phyloP scores from a whole-genome alignment of 53 echinoderm and acorn worm genomes.

The Echinometra lucunter region DNA sequence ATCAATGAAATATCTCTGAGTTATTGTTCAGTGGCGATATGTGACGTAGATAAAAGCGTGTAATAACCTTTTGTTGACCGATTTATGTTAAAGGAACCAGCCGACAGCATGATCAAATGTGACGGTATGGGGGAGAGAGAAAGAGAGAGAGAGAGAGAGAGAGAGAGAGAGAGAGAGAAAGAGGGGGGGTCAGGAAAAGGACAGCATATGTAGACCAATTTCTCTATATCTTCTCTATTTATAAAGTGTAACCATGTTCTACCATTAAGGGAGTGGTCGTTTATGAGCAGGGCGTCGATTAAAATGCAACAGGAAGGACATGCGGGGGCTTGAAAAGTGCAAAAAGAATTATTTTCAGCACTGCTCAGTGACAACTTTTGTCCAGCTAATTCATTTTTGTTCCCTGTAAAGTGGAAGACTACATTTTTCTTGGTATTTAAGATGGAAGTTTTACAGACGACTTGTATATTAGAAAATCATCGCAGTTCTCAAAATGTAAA shows the following conservation, averaged over 20 bases:
- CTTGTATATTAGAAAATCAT: neutral
- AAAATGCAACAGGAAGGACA: neutral
- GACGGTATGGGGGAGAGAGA: neutral
- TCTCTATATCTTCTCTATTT: too few relatives aligned
- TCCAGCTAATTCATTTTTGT: too few relatives aligned
- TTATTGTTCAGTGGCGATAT: neutral
- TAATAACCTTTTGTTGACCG: constrained; percentile 35
- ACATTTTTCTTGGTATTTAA: neutral
- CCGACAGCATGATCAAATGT: neutral
- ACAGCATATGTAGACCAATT: too few relatives aligned
- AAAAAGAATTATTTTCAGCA: neutral
- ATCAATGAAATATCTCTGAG: neutral
- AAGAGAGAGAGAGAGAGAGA: neutral
- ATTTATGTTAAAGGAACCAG: neutral
- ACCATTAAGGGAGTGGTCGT: neutral
- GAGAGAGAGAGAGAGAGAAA: neutral
- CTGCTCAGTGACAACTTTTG: too few relatives aligned
- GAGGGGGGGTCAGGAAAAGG: neutral
- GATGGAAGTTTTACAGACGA: constrained; percentile 1
- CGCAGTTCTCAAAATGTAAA: neutral
- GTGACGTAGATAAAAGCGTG: neutral
- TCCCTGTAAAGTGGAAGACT: too few relatives aligned
- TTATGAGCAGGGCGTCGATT: neutral
- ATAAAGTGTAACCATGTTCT: too few relatives aligned
- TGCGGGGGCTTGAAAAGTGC: constrained; percentile 20